Percentiles rank a stretch among this genome's conserved stretches.
Evolutionary conservation across 2,888 invertebrate genomes (phyloP).

Genomic region (Melipona bicolor): DNA sequence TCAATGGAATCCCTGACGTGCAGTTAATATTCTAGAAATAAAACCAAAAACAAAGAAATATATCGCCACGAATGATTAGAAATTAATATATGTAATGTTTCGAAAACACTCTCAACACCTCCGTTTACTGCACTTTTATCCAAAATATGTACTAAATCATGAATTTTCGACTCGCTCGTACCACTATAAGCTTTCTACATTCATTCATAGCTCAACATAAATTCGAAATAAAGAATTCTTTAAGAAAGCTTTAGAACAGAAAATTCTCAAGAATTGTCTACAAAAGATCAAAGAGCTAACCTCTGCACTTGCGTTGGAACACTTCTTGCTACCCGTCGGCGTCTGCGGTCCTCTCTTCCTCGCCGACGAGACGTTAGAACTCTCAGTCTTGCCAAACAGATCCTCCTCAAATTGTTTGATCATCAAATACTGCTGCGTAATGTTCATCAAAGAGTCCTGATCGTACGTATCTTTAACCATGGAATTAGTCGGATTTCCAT

Average conservation of each 20-base stretch:
- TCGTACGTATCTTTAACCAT: slow-evolving; percentile 29
- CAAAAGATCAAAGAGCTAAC: slow-evolving; percentile 16
- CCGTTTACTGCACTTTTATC: not conserved
- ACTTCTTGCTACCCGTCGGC: not conserved
- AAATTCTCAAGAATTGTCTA: not conserved
- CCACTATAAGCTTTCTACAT: no score
- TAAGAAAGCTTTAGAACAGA: no score
- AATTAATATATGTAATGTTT: not conserved
- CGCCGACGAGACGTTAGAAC: not conserved
- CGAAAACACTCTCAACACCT: not conserved
- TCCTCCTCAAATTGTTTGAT: slow-evolving; percentile 73
- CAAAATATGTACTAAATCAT: not conserved
- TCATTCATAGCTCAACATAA: not conserved
- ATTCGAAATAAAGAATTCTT: no score
- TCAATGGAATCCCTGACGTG: not conserved
- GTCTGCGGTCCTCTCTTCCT: slow-evolving; percentile 25
- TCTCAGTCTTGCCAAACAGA: slow-evolving; percentile 60
- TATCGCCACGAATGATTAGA: not conserved
- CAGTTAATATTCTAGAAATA: not conserved
- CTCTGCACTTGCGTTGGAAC: not conserved
- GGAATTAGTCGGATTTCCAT: not conserved
- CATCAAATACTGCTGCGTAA: slow-evolving; percentile 71
- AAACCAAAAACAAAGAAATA: no score
- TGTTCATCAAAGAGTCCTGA: slow-evolving; percentile 67
- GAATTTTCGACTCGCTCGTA: not conserved